phyloP scores from a whole-genome alignment of 2,113 vertebrate genomes.

The Lepisosteus oculatus region DNA sequence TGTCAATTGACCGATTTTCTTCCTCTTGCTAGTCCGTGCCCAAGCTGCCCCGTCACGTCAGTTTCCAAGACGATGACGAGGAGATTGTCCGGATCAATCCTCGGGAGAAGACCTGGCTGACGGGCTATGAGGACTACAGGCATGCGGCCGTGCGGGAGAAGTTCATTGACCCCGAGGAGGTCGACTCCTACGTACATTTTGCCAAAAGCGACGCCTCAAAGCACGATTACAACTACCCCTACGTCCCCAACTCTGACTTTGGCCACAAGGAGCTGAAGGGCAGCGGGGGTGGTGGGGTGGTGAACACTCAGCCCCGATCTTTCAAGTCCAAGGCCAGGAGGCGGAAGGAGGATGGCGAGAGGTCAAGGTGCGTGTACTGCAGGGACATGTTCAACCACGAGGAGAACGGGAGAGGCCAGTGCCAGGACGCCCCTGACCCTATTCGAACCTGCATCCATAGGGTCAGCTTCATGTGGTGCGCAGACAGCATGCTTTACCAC shows the following conservation, averaged over 20 bases:
- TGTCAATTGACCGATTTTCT: too few relatives aligned
- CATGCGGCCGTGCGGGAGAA: slow-evolving; percentile 84
- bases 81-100: slow-evolving; percentile 97
- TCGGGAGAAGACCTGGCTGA: slow-evolving; percentile 87
- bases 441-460: slow-evolving; percentile 83
- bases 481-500: slow-evolving; percentile 98
- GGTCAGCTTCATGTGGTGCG: slow-evolving; percentile 97
- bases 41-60: slow-evolving; percentile 79
- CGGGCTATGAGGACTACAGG: slow-evolving; percentile 94
- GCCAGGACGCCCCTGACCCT: slow-evolving; percentile 91
- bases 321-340: slow-evolving; percentile 73
- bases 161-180: slow-evolving; percentile 75
- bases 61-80: slow-evolving; percentile 88
- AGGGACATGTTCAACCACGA: slow-evolving; percentile 87
- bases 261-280: slow-evolving; percentile 79
- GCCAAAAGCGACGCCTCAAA: slow-evolving; percentile 86
- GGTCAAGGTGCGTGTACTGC: slow-evolving; percentile 88
- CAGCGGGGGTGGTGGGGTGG: slow-evolving; percentile 51
- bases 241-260: slow-evolving; percentile 76
- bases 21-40: slow-evolving; percentile 37
- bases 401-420: slow-evolving; percentile 84
- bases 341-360: slow-evolving; percentile 77
- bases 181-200: slow-evolving; percentile 88
- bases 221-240: slow-evolving; percentile 93
- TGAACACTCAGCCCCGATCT: slow-evolving; percentile 80